Percentiles rank a stretch among this genome's conserved stretches.
Conservation (phyloP, 2,797 vertebrate genomes). For the Microctenopoma stevenorrisi region DNA sequence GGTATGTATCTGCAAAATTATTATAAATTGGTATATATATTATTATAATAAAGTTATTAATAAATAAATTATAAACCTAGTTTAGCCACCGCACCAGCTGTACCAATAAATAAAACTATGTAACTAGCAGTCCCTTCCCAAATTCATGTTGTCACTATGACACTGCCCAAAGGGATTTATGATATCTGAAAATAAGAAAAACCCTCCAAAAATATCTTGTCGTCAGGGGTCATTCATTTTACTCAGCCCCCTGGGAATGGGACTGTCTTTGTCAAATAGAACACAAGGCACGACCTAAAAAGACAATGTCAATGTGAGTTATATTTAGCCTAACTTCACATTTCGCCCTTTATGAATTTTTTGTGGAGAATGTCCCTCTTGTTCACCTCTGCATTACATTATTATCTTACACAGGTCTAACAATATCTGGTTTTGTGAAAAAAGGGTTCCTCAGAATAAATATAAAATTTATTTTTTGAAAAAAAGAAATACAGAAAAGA, state of each 20-base stretch:
- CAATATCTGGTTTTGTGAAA: not conserved
- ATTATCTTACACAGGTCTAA: not conserved
- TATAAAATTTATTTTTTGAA: no score
- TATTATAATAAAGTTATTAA: no score
- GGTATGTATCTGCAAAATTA: no score
- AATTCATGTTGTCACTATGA: not conserved
- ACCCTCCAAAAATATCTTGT: not conserved
- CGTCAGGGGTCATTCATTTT: constrained; percentile 8
- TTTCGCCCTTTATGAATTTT: constrained; percentile 4
- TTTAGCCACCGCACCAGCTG: no score
- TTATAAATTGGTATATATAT: no score
- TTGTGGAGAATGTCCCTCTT: not conserved
- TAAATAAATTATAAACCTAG: no score
- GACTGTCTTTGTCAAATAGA: constrained; percentile 23
- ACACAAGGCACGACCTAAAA: not conserved
- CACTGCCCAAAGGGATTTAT: not conserved
- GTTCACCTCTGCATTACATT: not conserved
- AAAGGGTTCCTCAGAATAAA: no score
- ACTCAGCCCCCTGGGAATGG: not conserved
- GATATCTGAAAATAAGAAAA: constrained; percentile 1
- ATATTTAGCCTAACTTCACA: constrained; percentile 13
- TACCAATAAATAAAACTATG: not conserved
- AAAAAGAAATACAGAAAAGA: no score
- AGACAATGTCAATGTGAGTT: not conserved
- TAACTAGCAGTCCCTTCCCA: not conserved